Conservation (phyloP, 1,140 invertebrate genomes). For the Muscidifurax raptorellus region DNA sequence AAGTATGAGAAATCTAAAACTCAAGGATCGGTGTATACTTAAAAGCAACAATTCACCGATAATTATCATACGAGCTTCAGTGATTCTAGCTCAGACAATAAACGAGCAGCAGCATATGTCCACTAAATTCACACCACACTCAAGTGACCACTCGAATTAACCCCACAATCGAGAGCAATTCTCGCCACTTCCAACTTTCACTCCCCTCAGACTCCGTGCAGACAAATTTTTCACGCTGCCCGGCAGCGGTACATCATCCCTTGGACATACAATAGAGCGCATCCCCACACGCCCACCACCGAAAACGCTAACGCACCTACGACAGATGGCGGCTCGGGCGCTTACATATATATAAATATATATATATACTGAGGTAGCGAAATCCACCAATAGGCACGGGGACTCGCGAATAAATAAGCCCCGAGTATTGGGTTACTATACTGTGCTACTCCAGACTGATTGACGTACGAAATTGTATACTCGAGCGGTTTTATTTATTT, state of each 20-base stretch:
- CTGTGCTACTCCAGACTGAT: neutral
- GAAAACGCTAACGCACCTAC: neutral
- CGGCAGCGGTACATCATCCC: neutral
- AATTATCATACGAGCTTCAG: no score
- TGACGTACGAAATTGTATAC: constrained; percentile 2
- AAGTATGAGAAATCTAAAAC: no score
- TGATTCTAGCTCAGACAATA: neutral
- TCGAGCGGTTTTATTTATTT: neutral
- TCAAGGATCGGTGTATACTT: no score
- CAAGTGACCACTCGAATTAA: neutral
- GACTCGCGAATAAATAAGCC: constrained; percentile 32
- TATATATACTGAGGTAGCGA: neutral
- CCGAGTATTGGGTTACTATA: constrained; percentile 18
- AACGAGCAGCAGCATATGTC: neutral
- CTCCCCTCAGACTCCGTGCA: neutral
- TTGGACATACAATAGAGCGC: neutral
- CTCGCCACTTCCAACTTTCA: neutral
- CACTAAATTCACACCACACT: neutral
- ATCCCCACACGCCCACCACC: neutral
- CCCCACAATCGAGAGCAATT: neutral
- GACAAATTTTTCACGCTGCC: neutral
- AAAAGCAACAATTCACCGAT: no score
- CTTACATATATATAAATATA: neutral
- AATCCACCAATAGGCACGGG: constrained; percentile 4
- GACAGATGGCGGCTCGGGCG: constrained; percentile 3